phyloP scores from a whole-genome alignment of 2,113 vertebrate genomes.

The Caracal caracal region DNA sequence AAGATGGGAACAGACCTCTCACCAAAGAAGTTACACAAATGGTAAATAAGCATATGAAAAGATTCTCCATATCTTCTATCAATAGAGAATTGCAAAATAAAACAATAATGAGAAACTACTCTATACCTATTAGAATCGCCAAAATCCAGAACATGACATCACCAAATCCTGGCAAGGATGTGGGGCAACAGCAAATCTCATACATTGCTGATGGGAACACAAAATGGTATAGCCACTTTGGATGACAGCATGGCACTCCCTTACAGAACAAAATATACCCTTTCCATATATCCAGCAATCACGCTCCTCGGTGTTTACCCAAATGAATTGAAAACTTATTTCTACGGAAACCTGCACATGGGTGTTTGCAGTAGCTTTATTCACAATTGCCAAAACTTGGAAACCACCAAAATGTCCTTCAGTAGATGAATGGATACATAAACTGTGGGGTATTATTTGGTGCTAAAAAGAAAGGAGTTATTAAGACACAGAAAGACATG shows the following conservation, averaged over 20 bases:
- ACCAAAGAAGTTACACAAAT: background rate
- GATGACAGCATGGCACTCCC: background rate
- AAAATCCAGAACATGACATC: background rate
- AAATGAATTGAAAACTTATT: constrained; percentile 1
- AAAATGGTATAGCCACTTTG: background rate
- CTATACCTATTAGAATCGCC: background rate
- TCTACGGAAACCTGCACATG: background rate
- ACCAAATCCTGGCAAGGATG: background rate
- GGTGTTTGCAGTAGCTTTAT: constrained; percentile 22
- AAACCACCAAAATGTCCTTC: constrained; percentile 18
- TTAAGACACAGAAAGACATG: background rate
- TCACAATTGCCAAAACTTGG: background rate
- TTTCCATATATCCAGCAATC: background rate
- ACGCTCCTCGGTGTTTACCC: constrained; percentile 19
- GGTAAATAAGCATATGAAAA: background rate
- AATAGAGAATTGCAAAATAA: background rate
- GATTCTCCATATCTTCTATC: background rate
- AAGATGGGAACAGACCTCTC: background rate
- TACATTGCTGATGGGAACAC: background rate
- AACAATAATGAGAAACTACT: background rate
- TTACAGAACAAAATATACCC: constrained; percentile 26
- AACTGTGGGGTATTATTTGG: background rate
- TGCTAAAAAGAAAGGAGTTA: background rate
- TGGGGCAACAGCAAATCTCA: background rate
- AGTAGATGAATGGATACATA: background rate